Base-by-base conservation (phyloP, 1,140 invertebrate species). In the Drosophila busckii region DNA sequence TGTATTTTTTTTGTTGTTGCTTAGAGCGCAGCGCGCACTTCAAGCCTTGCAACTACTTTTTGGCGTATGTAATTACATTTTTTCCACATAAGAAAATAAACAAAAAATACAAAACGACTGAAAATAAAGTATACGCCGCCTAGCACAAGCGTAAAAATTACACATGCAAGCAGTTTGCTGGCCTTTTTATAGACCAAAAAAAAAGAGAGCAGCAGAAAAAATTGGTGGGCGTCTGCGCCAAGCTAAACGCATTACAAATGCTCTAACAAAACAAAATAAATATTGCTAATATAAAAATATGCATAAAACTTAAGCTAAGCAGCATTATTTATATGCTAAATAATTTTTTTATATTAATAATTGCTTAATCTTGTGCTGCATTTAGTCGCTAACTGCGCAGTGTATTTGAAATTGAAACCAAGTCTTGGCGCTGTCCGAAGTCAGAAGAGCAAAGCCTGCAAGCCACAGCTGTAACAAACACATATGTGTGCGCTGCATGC, bases 51-150 rank as follows among this genome's bases (percentile, higher is more conserved):
- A 60, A 60, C 69, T 69, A 65, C 73, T 82, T 69, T n/a, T 80
- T 82, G 75, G 68, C 63, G 73, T 82, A 73, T 80, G 64, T 80
- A 82, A 80, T 80, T 80, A 80, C 75, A 80, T 80, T 80, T 78
- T 80, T 64, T 66, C 54, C 60, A 37, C 58, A 53, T 41, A 52
- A 49, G 41, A 55, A 63, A 52, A 54, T 63, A 28, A 66, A 65
- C 58, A 61, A 62, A 46, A 41, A 41, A 32, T 26, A 46, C 40
- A 70, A 58, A 58, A 40, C 35, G 40, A 40, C n/a, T 38, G 4
- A 41, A 46, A 41, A 38, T 38, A 56, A 40, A 44, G 26, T 50
- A 50, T 32, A 38, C 38, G 34, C 34, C 31, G 58, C 41, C 48
- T 25, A 60, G 56, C 38, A 60, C 32, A 55, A 78, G 49, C 64